Base-by-base conservation (phyloP, 2,797 vertebrate genomes). In the Dromococcyx pavoninus region DNA sequence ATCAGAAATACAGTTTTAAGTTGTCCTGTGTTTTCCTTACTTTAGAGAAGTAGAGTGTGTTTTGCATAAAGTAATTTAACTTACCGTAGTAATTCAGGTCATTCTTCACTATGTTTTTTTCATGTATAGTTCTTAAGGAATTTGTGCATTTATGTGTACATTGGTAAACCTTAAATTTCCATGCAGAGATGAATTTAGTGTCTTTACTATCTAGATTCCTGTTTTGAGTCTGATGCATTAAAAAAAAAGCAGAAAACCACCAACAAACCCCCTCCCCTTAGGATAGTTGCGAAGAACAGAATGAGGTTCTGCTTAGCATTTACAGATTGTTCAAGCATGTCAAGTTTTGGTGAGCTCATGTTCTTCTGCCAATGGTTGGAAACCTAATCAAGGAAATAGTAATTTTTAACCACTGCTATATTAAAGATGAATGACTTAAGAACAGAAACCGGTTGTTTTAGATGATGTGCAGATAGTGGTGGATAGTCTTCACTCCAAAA, bases 351-450 rank as follows among this genome's bases (percentile, higher is more conserved):
- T 81, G 73, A 89, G 86, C 66, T 85, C 69, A 8, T 88, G 78
- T 94, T 95, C 82, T 91, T 86, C 22, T 35, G 66, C 92, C 76
- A 95, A 53, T 43, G 54, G 39, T 81, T 94, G 15, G 58, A 96
- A 96, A 83, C 58, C 10, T 84, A 91, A 81, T 92, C 73, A 84
- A 94, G 86, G 89, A 93, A 94, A 93, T 61, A 82, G 65, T 87
- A 1, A 50, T 86, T 94, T 95, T 94, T 84, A 95, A 91, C 86
- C 33, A 64, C 83, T 79, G 44, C 77, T 86, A 0, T 93, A 93
- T 89, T 88, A 90, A 91, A 81, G 85, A 89, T 94, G 73, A 89
- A 92, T 84, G 87, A 24, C 62, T 70, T 50, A 44, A 83, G 56
- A 96, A 92, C 78, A 82, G 69, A 83, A 91, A 77, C 39, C 44